Percentiles rank a stretch among this genome's conserved stretches.
Evolutionary conservation across 2,113 vertebrate species (phyloP).

Genomic region (Oriolus oriolus): DNA sequence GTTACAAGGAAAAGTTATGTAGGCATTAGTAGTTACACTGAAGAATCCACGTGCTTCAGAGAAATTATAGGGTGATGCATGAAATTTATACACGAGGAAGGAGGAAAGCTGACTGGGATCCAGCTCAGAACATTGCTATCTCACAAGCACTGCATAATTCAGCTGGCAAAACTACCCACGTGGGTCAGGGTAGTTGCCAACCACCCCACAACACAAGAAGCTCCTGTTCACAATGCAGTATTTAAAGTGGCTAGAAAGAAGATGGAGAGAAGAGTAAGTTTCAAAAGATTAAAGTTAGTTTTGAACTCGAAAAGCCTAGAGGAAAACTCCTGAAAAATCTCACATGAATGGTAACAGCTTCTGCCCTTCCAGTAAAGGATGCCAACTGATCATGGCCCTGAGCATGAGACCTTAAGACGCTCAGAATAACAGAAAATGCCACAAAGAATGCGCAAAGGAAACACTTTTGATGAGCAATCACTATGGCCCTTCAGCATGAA

Average conservation of each 20-base stretch:
- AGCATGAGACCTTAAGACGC: not conserved
- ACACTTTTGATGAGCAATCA: not conserved
- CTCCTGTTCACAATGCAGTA: not conserved
- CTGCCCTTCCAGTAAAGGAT: not conserved
- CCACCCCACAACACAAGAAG: not conserved
- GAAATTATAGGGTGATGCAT: not conserved
- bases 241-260: not conserved
- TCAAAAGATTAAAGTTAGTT: not conserved
- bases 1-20: not conserved
- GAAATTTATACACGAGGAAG: fast-evolving
- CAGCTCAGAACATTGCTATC: not conserved
- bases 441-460: not conserved
- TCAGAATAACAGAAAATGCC: not conserved
- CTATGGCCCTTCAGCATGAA: not conserved
- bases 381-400: not conserved
- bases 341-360: not conserved
- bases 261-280: not conserved
- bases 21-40: not conserved
- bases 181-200: not conserved
- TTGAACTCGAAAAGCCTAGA: not conserved
- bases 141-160: not conserved
- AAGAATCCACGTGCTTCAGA: not conserved
- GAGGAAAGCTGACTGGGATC: not conserved
- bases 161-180: not conserved
- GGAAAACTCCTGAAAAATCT: not conserved